Conservation (phyloP, 2,888 invertebrate genomes). For the Terebella lapidaria region DNA sequence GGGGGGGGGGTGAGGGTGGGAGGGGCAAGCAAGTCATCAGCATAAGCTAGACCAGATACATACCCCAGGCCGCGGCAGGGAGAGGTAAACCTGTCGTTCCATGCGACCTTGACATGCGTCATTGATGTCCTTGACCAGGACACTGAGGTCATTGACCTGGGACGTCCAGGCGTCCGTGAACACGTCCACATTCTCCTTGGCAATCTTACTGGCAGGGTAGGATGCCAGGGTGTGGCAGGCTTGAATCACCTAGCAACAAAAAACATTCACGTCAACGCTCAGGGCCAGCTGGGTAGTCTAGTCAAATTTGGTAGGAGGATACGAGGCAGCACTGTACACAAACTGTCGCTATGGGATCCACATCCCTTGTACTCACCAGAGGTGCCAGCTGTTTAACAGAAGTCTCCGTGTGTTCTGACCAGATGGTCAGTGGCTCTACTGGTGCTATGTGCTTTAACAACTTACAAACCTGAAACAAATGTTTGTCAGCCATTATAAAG, state of each 20-base stretch:
- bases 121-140: conserved; percentile 80
- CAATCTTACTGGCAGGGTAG: conserved; percentile 89
- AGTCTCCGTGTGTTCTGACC: conserved; percentile 92
- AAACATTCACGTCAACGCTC: neutral
- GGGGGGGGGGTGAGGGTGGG: too few relatives aligned
- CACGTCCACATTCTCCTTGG: conserved; percentile 90
- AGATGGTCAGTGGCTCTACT: conserved; percentile 89
- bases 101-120: conserved; percentile 67
- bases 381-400: conserved; percentile 92
- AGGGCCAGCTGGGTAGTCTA: neutral
- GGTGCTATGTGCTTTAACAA: conserved; percentile 90
- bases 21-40: too few relatives aligned
- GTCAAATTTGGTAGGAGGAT: neutral
- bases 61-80: conserved; percentile 90
- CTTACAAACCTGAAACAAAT: conserved; percentile 78
- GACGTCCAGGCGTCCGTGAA: conserved; percentile 69
- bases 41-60: too few relatives aligned
- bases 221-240: conserved; percentile 87
- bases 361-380: conserved; percentile 62
- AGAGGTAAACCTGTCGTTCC: conserved; percentile 83
- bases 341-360: too few relatives aligned
- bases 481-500: too few relatives aligned
- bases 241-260: conserved; percentile 66
- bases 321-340: neutral
- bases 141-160: conserved; percentile 84